Evolutionary conservation across 2,797 vertebrate species (phyloP), one percentile per base, ranked within the genome.

Genomic region (Onychomys arenicola): DNA sequence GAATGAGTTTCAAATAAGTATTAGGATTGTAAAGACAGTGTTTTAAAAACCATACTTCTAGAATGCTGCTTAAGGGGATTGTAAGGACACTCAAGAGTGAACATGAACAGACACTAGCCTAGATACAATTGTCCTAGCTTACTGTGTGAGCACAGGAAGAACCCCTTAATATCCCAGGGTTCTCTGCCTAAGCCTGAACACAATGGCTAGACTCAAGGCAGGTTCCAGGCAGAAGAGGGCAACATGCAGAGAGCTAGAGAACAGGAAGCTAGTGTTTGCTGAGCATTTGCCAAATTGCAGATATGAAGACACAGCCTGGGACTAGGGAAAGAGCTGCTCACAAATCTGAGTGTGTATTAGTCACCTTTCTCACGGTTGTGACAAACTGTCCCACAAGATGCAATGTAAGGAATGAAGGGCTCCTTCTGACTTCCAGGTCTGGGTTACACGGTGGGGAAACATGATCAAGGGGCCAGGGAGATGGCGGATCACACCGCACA

Each of bases 1-100:
- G 10, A 73, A 40, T 43, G 90, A 46, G n/a, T 95, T 93, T 95
- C 82, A 89, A 89, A 85, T 32, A 89, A 27, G 14, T 61, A n/a
- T 59, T 73, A 83, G 46, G 61, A 80, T 82, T 81, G 93, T 92
- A 49, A 67, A 21, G 34, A 59, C 55, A 67, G 88, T 52, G 52
- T 83, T 85, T 87, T 93, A 73, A n/a, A 84, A 93, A 75, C 4
- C 73, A 21, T 75, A 46, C 19, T 82, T 78, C 23, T 71, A 23
- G 19, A 65, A 40, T 83, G 43, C 21, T 82, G 1, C 73, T 65
- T 90, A 63, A 55, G 40, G 46, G 8, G 73, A 63, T 16, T 73
- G 17, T 40, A 57, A 88, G 7, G 37, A 14, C 75, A 46, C 63
- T 78, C 34, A 76, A 69, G 46, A 90, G 3, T 67, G 32, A 61